Evolutionary conservation across 2,113 vertebrate species (phyloP).

Genomic region (Saguinus midas): DNA sequence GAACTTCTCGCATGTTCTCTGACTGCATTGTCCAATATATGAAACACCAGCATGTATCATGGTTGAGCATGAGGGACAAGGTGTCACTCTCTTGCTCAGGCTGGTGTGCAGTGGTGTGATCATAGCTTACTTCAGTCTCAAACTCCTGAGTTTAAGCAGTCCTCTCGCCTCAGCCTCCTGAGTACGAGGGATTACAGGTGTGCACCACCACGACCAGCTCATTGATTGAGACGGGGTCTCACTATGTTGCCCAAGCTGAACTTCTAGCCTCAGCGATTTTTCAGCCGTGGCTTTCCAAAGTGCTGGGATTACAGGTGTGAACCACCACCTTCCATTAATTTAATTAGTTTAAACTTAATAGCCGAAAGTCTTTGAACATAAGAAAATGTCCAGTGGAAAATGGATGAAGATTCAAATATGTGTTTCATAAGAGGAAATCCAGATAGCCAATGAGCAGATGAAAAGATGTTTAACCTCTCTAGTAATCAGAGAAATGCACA

Average conservation of each 20-base stretch:
- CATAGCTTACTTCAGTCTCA: too few species aligned
- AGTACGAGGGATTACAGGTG: too few species aligned
- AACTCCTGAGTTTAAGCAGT: too few species aligned
- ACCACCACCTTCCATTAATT: neutral
- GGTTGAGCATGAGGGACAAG: neutral
- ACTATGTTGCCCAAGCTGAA: too few species aligned
- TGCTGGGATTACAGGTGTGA: neutral
- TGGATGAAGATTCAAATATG: neutral
- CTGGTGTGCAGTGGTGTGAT: neutral
- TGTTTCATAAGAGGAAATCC: neutral
- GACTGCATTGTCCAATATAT: too few species aligned
- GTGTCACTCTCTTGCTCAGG: neutral
- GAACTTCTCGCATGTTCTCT: neutral
- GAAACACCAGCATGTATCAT: neutral
- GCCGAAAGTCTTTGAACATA: neutral
- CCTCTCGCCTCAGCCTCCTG: too few species aligned
- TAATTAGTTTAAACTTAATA: neutral
- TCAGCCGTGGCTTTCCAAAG: neutral
- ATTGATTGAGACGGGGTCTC: too few species aligned
- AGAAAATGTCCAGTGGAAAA: neutral
- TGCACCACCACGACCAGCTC: too few species aligned
- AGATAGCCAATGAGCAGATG: neutral
- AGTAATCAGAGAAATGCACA: neutral
- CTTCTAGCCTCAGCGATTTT: too few species aligned
- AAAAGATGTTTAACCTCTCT: neutral